Evolutionary conservation across 2,113 vertebrate species (phyloP).

Genomic region (Mugil cephalus): DNA sequence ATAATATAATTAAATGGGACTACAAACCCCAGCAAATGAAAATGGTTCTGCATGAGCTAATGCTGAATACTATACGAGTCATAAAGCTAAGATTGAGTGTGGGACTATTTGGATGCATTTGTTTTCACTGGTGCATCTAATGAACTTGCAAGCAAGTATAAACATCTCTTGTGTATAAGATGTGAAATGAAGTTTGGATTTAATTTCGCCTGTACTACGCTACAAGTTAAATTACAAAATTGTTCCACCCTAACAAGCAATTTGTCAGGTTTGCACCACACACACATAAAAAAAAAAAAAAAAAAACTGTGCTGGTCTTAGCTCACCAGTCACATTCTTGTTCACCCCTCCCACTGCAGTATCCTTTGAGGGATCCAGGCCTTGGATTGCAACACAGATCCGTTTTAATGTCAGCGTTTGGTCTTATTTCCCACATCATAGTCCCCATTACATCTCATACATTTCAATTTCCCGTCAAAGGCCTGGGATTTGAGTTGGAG

Average conservation of each 20-base stretch:
- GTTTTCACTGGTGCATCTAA: too few relatives aligned
- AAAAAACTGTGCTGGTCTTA: background rate
- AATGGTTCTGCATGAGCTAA: too few relatives aligned
- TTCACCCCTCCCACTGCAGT: background rate
- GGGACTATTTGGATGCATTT: too few relatives aligned
- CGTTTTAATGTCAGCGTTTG: constrained; percentile 5
- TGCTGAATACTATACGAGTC: too few relatives aligned
- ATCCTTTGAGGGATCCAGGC: background rate
- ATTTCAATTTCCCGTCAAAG: background rate
- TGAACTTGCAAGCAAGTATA: too few relatives aligned
- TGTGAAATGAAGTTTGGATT: background rate
- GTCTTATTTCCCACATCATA: background rate
- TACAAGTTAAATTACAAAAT: background rate
- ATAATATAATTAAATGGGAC: too few relatives aligned
- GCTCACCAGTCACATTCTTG: background rate
- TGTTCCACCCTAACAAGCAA: background rate
- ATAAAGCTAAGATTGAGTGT: too few relatives aligned
- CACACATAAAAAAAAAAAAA: background rate
- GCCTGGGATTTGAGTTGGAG: background rate
- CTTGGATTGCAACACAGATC: background rate
- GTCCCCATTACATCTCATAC: background rate
- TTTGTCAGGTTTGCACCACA: background rate
- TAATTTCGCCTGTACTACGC: rapidly evolving
- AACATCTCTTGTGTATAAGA: background rate
- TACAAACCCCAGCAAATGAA: too few relatives aligned